Conservation (phyloP, 1,140 invertebrate genomes). For the Pomacea maculata region DNA sequence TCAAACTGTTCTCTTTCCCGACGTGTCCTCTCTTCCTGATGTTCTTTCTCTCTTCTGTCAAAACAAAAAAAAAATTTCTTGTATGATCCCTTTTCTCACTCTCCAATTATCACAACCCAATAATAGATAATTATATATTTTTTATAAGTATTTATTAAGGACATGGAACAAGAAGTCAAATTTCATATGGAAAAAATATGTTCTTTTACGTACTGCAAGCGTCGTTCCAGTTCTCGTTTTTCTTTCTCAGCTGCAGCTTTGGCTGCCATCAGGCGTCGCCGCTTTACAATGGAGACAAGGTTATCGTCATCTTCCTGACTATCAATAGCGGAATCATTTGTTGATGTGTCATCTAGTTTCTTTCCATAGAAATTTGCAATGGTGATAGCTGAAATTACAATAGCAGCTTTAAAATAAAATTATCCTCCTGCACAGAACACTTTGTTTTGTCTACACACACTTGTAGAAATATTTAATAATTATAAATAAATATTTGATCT, state of each 20-base stretch:
- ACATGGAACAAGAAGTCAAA: too few species aligned
- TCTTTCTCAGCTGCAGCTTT: constrained; percentile 52
- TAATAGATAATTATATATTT: neutral
- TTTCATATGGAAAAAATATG: too few species aligned
- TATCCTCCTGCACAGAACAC: neutral
- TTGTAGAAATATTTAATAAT: too few species aligned
- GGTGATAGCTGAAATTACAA: constrained; percentile 29
- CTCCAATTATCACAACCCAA: neutral
- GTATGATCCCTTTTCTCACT: neutral
- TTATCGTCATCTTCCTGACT: constrained; percentile 25
- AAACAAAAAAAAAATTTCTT: neutral
- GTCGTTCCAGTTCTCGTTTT: constrained; percentile 32
- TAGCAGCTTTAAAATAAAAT: constrained; percentile 5
- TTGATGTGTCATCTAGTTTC: constrained; percentile 31
- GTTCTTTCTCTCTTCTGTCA: constrained; percentile 51
- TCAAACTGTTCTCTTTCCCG: constrained; percentile 50
- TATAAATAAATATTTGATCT: too few species aligned
- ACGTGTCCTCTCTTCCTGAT: constrained; percentile 40
- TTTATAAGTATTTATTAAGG: neutral
- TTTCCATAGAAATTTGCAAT: constrained; percentile 57
- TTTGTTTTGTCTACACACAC: too few species aligned
- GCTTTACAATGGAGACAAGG: constrained; percentile 49
- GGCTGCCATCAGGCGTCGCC: constrained; percentile 49
- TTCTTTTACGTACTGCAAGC: constrained; percentile 10
- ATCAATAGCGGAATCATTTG: constrained; percentile 16